phyloP scores from a whole-genome alignment of 2,888 invertebrate species.

The Plebejus argus region DNA sequence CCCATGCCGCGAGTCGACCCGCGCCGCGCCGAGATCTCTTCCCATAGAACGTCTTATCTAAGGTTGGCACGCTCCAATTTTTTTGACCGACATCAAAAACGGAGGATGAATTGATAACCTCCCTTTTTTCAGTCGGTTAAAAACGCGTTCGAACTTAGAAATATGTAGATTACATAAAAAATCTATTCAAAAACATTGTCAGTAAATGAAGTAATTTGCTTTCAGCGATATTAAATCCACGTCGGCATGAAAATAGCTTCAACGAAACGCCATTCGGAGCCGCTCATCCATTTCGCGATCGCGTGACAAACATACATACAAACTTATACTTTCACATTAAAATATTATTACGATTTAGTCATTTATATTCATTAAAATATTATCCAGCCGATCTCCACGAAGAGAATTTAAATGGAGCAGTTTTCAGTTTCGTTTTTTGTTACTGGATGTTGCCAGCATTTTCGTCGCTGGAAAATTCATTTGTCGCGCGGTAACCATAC shows the following conservation, averaged over 20 bases:
- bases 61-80: not conserved
- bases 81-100: not conserved
- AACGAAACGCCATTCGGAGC: conserved; percentile 1
- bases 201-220: not conserved
- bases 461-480: not conserved
- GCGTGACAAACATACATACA: conserved; percentile 31
- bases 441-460: too few species aligned
- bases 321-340: conserved; percentile 26
- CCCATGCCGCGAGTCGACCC: conserved; percentile 4
- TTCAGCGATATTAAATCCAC: conserved; percentile 16
- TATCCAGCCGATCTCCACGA: conserved; percentile 11
- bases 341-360: conserved; percentile 30
- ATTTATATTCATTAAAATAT: conserved; percentile 27
- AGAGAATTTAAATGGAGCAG: conserved; percentile 1
- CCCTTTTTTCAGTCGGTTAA: not conserved
- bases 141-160: not conserved
- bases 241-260: conserved; percentile 14
- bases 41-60: conserved; percentile 8
- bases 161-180: not conserved
- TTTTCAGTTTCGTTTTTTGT: not conserved
- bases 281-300: conserved; percentile 27
- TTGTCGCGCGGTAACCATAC: not conserved
- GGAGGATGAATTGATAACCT: too few species aligned
- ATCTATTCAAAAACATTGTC: not conserved
- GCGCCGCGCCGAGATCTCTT: not conserved